Evolutionary conservation across 2,888 invertebrate genomes (phyloP).

Genomic region (Emmelina monodactyla): DNA sequence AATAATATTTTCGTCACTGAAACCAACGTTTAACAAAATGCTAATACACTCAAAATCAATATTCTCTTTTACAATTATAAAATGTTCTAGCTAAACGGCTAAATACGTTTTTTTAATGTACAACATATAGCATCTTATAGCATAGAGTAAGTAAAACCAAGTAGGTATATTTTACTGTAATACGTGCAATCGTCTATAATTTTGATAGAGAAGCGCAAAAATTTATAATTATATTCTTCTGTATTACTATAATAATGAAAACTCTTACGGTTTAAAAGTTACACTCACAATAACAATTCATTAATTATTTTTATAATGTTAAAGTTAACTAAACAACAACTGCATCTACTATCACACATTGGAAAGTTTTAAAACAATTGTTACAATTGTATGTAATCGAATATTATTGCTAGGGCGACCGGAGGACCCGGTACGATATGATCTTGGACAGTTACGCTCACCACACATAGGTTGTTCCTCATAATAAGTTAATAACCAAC

Average conservation of each 20-base stretch:
- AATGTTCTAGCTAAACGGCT: conserved; percentile 61
- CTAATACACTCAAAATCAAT: conserved; percentile 18
- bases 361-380: conserved; percentile 64
- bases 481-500: too few relatives aligned
- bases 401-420: conserved; percentile 64
- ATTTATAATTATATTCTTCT: conserved; percentile 25
- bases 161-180: conserved; percentile 23
- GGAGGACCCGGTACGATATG: conserved; percentile 25
- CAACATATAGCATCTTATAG: conserved; percentile 51
- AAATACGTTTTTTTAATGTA: conserved; percentile 57
- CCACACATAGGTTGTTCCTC: too few relatives aligned
- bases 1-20: too few relatives aligned
- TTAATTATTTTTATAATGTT: conserved; percentile 43
- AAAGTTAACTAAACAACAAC: conserved; percentile 67
- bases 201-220: conserved; percentile 45
- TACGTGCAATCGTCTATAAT: conserved; percentile 22
- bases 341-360: conserved; percentile 69
- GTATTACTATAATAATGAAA: conserved; percentile 42
- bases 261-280: conserved; percentile 56
- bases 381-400: conserved; percentile 62
- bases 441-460: too few relatives aligned
- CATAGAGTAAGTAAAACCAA: conserved; percentile 31
- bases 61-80: conserved; percentile 6
- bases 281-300: conserved; percentile 64
- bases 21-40: conserved; percentile 34